Conservation (phyloP, 2,113 vertebrate genomes). For the Condylura cristata region DNA sequence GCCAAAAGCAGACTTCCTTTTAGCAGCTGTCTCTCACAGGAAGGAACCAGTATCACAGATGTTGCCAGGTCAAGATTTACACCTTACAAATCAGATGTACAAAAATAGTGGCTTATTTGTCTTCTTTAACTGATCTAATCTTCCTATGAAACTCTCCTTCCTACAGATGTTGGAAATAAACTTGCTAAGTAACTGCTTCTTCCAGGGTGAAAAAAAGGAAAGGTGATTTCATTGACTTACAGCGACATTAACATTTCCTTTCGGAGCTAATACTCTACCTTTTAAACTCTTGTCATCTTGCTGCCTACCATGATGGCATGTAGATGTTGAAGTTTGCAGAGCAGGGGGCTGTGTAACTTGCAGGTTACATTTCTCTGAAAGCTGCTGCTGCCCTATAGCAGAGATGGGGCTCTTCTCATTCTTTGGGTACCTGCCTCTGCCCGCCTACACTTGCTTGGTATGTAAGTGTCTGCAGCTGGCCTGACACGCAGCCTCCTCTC, state of each 20-base stretch:
- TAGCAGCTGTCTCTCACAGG: not conserved
- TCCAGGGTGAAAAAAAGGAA: not conserved
- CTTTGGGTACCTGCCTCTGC: not conserved
- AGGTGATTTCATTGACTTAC: not conserved
- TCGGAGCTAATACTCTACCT: not conserved
- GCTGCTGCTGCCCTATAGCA: not conserved
- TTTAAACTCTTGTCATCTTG: not conserved
- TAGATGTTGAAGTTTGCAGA: not conserved
- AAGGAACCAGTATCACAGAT: not conserved
- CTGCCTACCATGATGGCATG: not conserved
- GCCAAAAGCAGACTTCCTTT: not conserved
- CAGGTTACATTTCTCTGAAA: not conserved
- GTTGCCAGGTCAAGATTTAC: conserved; percentile 9
- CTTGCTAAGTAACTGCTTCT: not conserved
- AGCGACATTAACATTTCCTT: not conserved
- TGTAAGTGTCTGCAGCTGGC: conserved; percentile 61
- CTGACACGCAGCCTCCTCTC: conserved; percentile 35
- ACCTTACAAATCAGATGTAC: conserved; percentile 29
- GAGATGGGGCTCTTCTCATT: not conserved
- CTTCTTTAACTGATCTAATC: conserved; percentile 49
- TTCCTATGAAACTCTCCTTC: conserved; percentile 11
- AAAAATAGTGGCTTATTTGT: conserved; percentile 39
- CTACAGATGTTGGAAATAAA: conserved; percentile 25
- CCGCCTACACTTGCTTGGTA: not conserved
- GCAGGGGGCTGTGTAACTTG: not conserved